Percentiles rank a stretch among this genome's conserved stretches.
Evolutionary conservation across 2,113 vertebrate species (phyloP).

Genomic region (Trematomus loennbergii): DNA sequence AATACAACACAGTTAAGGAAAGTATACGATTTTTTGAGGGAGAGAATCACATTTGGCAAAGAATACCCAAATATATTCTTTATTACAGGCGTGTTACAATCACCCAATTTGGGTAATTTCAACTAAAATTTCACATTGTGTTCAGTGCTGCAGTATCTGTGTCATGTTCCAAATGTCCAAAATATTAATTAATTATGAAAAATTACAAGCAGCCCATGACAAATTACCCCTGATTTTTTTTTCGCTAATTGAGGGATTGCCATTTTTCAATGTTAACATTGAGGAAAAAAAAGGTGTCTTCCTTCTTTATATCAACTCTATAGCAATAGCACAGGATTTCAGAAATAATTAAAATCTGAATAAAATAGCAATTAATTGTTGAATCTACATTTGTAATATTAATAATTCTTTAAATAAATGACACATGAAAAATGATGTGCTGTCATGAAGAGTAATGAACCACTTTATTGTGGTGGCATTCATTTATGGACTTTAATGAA

Average conservation of each 20-base stretch:
- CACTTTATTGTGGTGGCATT: not conserved
- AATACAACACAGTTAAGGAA: not conserved
- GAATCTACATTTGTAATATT: not conserved
- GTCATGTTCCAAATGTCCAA: conserved; percentile 31
- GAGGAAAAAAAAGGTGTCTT: not conserved
- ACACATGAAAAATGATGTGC: not conserved
- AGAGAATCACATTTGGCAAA: conserved; percentile 17
- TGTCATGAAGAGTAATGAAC: conserved; percentile 23
- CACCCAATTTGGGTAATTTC: conserved; percentile 28
- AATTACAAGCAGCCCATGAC: conserved; percentile 4
- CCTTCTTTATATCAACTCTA: not conserved
- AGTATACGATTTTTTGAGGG: not conserved
- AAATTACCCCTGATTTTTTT: not conserved
- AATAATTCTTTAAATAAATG: not conserved
- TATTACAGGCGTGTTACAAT: not conserved
- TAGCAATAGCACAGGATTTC: not conserved
- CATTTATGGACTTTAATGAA: not conserved
- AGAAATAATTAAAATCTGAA: not conserved
- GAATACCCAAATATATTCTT: not conserved
- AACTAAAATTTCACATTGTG: conserved; percentile 33
- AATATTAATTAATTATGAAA: conserved; percentile 35
- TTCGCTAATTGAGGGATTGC: not conserved
- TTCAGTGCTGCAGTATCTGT: conserved; percentile 38
- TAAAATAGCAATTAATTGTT: not conserved
- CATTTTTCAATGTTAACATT: not conserved